Conservation (phyloP, 37 sponge, comb jelly and placozoan species). For the Corticium candelabrum region DNA sequence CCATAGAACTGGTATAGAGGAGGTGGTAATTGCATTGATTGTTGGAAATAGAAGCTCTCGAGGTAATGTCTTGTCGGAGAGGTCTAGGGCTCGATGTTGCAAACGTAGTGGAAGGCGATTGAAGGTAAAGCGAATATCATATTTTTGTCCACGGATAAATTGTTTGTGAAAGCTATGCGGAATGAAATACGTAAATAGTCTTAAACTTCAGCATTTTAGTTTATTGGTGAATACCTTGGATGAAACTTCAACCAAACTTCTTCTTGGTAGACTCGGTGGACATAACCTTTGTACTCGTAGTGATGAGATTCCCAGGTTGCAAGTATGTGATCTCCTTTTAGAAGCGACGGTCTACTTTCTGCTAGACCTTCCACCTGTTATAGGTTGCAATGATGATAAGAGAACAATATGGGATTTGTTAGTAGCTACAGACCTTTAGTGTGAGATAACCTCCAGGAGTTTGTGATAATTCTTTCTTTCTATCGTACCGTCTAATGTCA, state of each 20-base stretch:
- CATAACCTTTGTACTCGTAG: not conserved
- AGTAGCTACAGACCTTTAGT: no score
- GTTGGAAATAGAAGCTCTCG: not conserved
- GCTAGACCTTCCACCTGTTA: conserved; percentile 1
- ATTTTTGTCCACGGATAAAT: not conserved
- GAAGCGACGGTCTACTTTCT: not conserved
- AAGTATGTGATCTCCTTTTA: not conserved
- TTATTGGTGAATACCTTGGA: not conserved
- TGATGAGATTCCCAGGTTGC: not conserved
- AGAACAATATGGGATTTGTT: no score
- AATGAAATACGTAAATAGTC: not conserved
- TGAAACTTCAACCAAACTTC: not conserved
- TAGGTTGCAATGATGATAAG: not conserved
- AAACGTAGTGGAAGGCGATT: not conserved
- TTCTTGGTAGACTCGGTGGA: not conserved
- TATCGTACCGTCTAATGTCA: not conserved
- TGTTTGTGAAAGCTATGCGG: not conserved
- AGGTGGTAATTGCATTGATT: no score
- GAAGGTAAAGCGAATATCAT: not conserved
- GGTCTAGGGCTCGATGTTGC: not conserved
- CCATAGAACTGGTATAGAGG: no score
- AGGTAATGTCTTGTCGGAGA: not conserved
- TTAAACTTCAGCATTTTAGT: not conserved
- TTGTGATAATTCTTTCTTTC: no score
- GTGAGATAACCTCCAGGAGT: no score